A percentile compares a stretch with the other conserved stretches of the same genome.
Evolutionary conservation across 2,888 invertebrate species (phyloP).

Genomic region (Onchidella celtica): DNA sequence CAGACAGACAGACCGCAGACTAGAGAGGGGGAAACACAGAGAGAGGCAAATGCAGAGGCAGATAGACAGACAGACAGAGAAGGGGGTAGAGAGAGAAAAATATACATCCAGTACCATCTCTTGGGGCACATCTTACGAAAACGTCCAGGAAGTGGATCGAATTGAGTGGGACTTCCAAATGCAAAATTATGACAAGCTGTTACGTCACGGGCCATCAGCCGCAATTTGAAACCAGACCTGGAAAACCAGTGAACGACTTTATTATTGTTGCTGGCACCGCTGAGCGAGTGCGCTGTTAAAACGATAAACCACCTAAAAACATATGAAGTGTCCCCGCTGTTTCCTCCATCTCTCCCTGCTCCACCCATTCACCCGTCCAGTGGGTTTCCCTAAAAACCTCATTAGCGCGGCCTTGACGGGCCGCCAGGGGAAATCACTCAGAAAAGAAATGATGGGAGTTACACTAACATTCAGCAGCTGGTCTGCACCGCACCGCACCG

Average conservation of each 20-base stretch:
- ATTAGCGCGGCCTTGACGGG: background rate
- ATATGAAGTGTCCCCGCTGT: background rate
- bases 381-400: background rate
- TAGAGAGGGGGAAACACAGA: background rate
- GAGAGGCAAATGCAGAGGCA: background rate
- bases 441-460: background rate
- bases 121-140: too few species aligned
- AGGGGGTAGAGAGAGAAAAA: background rate
- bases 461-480: background rate
- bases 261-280: too few species aligned
- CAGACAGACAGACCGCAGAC: background rate
- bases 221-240: too few species aligned
- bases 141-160: too few species aligned
- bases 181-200: too few species aligned
- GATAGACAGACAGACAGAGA: conserved; percentile 9
- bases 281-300: too few species aligned
- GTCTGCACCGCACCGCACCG: background rate
- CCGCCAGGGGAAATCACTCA: background rate
- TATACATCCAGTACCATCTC: too few species aligned
- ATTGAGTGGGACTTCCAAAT: too few species aligned
- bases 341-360: background rate
- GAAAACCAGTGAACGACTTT: too few species aligned
- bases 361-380: background rate
- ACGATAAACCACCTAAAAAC: too few species aligned
- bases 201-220: too few species aligned